Evolutionary conservation across 2,113 vertebrate species (phyloP).

Genomic region (Bombycilla garrulus): DNA sequence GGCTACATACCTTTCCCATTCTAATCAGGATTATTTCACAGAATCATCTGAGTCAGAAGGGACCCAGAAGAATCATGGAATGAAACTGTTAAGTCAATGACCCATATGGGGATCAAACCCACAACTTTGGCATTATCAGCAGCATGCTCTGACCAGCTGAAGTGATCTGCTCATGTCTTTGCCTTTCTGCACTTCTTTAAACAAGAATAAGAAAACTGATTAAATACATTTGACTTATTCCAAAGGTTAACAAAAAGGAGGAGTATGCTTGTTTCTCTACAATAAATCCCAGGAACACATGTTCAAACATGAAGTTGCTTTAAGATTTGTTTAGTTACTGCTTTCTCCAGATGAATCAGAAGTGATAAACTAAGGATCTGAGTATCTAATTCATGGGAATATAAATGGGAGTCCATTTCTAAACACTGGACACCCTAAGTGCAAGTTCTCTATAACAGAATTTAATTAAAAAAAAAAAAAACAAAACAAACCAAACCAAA

Average conservation of each 20-base stretch:
- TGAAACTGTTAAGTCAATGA: neutral
- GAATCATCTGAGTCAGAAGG: neutral
- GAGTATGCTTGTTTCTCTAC: neutral
- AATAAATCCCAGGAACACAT: neutral
- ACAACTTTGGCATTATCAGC: neutral
- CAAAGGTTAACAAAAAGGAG: neutral
- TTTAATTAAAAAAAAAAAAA: neutral
- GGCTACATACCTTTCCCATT: neutral
- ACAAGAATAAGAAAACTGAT: neutral
- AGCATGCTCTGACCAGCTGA: neutral
- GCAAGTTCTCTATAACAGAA: neutral
- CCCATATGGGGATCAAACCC: neutral
- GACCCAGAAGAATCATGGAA: neutral
- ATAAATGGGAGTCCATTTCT: neutral
- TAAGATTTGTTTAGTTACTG: neutral
- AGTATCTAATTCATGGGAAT: neutral
- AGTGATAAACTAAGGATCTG: neutral
- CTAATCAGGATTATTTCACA: neutral
- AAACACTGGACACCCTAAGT: neutral
- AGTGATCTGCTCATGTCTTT: neutral
- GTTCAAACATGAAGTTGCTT: neutral
- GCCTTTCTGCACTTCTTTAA: neutral
- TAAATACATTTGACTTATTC: neutral
- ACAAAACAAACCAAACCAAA: neutral
- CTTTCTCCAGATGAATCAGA: neutral